A percentile compares a stretch with the other conserved stretches of the same genome.
phyloP scores from a whole-genome alignment of 2,888 invertebrate genomes.

The Ennomos fuscantarius region DNA sequence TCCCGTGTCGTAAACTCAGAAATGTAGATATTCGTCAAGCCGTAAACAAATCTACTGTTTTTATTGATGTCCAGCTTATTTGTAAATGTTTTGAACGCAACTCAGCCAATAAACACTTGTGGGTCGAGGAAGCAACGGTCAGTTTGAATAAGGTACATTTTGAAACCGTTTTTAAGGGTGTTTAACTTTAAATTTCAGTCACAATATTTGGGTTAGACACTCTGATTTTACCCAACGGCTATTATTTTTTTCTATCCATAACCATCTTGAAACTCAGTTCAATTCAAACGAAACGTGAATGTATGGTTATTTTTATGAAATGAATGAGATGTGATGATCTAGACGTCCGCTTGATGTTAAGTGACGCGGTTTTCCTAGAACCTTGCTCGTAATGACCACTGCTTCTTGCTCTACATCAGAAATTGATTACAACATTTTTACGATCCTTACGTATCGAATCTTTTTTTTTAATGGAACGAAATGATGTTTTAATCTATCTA shows the following conservation, averaged over 20 bases:
- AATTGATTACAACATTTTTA: slow-evolving; percentile 50
- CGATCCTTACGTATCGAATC: slow-evolving; percentile 49
- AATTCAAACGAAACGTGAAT: too few relatives aligned
- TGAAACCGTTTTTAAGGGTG: not conserved
- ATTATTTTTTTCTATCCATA: too few relatives aligned
- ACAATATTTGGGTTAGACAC: too few relatives aligned
- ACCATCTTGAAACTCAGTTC: too few relatives aligned
- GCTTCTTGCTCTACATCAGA: slow-evolving; percentile 20
- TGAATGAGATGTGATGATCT: too few relatives aligned
- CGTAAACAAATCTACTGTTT: slow-evolving; percentile 61
- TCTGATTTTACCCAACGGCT: too few relatives aligned
- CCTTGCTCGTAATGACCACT: not conserved
- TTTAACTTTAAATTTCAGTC: not conserved
- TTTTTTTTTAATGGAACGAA: slow-evolving; percentile 54
- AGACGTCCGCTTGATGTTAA: too few relatives aligned
- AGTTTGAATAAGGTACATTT: slow-evolving; percentile 8
- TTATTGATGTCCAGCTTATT: slow-evolving; percentile 63
- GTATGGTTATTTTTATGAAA: too few relatives aligned
- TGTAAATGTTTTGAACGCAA: slow-evolving; percentile 58
- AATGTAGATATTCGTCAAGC: slow-evolving; percentile 56
- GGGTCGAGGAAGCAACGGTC: slow-evolving; percentile 2
- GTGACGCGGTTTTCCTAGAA: not conserved
- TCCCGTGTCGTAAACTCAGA: slow-evolving; percentile 38
- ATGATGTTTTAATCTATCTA: slow-evolving; percentile 52
- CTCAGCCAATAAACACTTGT: slow-evolving; percentile 49